Base-by-base conservation (phyloP, 2,113 vertebrate species). In the Carlito syrichta region DNA sequence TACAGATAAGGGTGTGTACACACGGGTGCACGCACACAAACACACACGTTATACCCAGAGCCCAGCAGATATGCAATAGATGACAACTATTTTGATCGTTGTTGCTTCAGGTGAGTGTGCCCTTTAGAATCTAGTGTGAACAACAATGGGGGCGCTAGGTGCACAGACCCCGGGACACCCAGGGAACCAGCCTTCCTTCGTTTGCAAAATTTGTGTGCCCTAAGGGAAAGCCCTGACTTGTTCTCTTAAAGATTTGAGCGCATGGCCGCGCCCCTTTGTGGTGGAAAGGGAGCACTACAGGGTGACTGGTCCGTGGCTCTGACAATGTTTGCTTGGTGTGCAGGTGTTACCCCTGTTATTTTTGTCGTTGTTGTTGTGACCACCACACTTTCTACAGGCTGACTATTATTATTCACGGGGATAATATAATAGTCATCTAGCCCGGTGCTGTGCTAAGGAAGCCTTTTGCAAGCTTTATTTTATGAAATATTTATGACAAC, bases 211-310 rank as follows among this genome's bases (percentile, higher is more conserved):
- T 3, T 3, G 48, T 1, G 17, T 48, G 20, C 2, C 52, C 23
- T 1, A 13, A 54, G 45, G 54, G 81, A 27, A 45, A 38, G 23
- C 22, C 8, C 6, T 0, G 2, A 3, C 30, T 76, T 27, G 38
- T 32, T 76, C 30, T 52, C 16, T 2, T 3, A 0, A 30, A 35
- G 11, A 10, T n/a, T 77, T 45, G 40, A 27, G 50, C 8, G 0
- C 2, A 5, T 30, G 45, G 7, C 27, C 56, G 0, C 7, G 73
- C 92, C 95, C 45, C 52, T 95, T 96, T 43, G 97, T 96, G 96
- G 95, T 60, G 3, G 11, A 19, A 68, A n/a, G 1, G 5, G 40
- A 66, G 60, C 48, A 71, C n/a, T 58, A n/a, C 76, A 8, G 23
- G 13, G 38, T 50, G 62, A 25, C 48, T 43, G 40, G 43, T 32